Evolutionary conservation across 2,113 vertebrate species (phyloP), one percentile per base, ranked within the genome.

Genomic region (Pituophis catenifer): DNA sequence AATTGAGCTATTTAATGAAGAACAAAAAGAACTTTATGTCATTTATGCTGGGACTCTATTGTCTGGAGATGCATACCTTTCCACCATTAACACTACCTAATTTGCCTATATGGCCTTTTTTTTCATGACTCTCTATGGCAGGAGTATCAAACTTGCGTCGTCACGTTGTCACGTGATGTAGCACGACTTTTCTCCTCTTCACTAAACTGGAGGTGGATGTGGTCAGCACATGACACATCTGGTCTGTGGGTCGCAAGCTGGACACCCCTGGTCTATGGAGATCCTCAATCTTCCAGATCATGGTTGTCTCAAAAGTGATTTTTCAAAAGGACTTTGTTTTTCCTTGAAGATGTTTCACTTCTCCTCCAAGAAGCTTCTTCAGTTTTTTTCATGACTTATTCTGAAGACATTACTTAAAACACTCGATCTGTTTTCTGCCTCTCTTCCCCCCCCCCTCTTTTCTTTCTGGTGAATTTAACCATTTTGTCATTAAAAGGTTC

Each of bases 241-340:
- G 23, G 23, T 8, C 23, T 2, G 0, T 23, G 3, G 23, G 21
- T 23, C 23, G 1, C 23, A 0, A 24, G 23, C 23, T 59, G 24
- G 58, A 59, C 2, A 59, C 58, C 23, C 8, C 8, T 59, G 23
- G 8, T 24, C 58, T 59, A 70, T 70, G 29, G 29, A 70, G 5
- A 33, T 70, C 10, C 29, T 70, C 29, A 70, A 13, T 70, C 12
- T n/a, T 70, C 12, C 29, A 70, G 65, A 13, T 70, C 12, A n/a
- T n/a, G 12, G 4, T 70, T 70, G 65, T 70, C 65, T 26, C 65
- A n/a, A 29, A 65, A 10, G 11, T 62, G 62, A 4, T 65, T 65
- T 65, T 65, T 11, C 62, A 65, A 70, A 70, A 70, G 29, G 29
- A 70, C 29, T 70, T 70, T 2, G 5, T 15, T 70, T 70, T 70